Evolutionary conservation across 2,797 vertebrate species (phyloP), one percentile per base, ranked within the genome.

Genomic region (Silurus aristotelis): DNA sequence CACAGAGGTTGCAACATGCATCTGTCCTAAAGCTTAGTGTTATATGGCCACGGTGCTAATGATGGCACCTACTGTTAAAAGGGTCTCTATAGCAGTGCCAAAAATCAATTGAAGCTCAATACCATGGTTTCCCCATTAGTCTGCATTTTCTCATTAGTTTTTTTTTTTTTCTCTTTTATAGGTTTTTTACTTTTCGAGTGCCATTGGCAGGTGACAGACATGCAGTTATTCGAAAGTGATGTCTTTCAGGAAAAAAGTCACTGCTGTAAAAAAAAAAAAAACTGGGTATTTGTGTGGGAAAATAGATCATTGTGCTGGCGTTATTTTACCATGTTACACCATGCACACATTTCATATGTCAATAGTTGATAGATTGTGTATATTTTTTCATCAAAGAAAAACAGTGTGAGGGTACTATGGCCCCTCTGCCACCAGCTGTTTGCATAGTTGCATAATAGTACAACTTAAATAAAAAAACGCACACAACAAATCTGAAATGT

Each of bases 381-480:
- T 46, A 71, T 71, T 71, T 43, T 48, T 72, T 10, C 13, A 73
- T 13, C 48, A 55, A 52, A 25, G n/a, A 3, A 25, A 17, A 75
- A 75, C 72, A 55, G 46, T 75, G 72, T 4, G 12, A 52, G 13
- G 46, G n/a, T 55, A 13, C 22, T 73, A 25, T 6, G n/a, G 46
- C n/a, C 25, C 22, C 71, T 73, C 22, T 25, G 8, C 22, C 22
- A 55, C 13, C 12, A 52, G n/a, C 71, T 17, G 6, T 7, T 73
- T 73, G 22, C 70, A 25, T 25, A 52, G 8, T 73, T 52, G 43
- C 81, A 82, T 87, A 86, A 88, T 88, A 86, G 82, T 27, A 68
- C 22, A 84, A 48, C 75, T 84, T 20, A 80, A 87, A 88, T 87
- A 79, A 88, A 88, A 85, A 85, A 83, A 71, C 27, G 38, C 17